Conservation (phyloP, 1,140 invertebrate genomes). For the Pseudoatta argentina region DNA sequence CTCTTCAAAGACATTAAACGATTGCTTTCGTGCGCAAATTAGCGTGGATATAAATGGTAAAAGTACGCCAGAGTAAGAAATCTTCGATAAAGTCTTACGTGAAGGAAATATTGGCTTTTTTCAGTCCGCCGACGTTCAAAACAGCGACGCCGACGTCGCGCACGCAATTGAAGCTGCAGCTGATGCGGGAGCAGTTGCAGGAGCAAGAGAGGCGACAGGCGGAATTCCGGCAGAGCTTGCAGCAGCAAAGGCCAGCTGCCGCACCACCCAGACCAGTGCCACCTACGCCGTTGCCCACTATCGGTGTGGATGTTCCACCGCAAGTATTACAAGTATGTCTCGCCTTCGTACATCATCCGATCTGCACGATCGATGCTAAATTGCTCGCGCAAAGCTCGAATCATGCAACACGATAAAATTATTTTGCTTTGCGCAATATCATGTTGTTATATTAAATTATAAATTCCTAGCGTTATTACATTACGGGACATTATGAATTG, state of each 20-base stretch:
- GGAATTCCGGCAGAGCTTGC: slow-evolving; percentile 86
- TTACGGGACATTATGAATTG: neutral
- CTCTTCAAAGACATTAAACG: neutral
- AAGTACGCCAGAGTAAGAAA: neutral
- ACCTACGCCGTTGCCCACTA: slow-evolving; percentile 87
- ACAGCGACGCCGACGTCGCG: slow-evolving; percentile 92
- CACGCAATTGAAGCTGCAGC: slow-evolving; percentile 94
- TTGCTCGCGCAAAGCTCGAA: slow-evolving; percentile 28
- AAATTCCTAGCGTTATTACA: neutral
- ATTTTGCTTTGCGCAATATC: neutral
- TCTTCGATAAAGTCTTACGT: slow-evolving; percentile 39
- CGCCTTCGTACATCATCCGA: neutral
- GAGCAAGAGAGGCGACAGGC: slow-evolving; percentile 90
- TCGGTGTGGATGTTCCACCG: slow-evolving; percentile 91
- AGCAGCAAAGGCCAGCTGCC: slow-evolving; percentile 87
- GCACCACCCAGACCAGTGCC: slow-evolving; percentile 86
- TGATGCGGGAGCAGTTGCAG: slow-evolving; percentile 93
- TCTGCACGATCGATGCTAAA: slow-evolving; percentile 26
- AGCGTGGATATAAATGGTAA: slow-evolving; percentile 36
- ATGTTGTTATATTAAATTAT: neutral
- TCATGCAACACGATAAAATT: neutral
- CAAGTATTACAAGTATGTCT: slow-evolving; percentile 92
- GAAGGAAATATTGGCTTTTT: slow-evolving; percentile 80
- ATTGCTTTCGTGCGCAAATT: neutral
- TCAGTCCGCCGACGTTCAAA: slow-evolving; percentile 93